A percentile compares a stretch with the other conserved stretches of the same genome.
Evolutionary conservation across 2,113 vertebrate species (phyloP).

Genomic region (Myrmecophaga tridactyla): DNA sequence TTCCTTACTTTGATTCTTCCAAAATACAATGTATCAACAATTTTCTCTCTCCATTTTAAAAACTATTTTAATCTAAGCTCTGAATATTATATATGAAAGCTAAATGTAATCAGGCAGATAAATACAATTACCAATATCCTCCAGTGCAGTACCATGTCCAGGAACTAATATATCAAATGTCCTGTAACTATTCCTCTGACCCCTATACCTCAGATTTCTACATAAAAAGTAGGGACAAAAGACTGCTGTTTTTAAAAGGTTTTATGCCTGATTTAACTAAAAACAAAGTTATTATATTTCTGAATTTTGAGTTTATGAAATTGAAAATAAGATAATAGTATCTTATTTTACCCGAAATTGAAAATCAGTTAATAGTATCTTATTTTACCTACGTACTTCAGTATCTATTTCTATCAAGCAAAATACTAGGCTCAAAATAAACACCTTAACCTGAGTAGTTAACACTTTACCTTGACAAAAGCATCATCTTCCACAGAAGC

Average conservation of each 20-base stretch:
- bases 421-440: background rate
- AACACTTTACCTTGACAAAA: constrained; percentile 90
- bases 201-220: background rate
- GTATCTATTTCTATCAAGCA: background rate
- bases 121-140: background rate
- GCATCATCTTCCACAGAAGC: constrained; percentile 90
- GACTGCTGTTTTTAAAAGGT: background rate
- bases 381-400: constrained; percentile 20
- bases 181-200: background rate
- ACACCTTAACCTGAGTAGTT: constrained; percentile 42
- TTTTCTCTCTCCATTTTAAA: constrained; percentile 33
- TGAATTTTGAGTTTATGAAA: background rate
- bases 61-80: background rate
- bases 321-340: background rate
- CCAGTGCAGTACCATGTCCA: background rate
- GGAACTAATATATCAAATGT: background rate
- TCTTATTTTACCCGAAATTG: background rate
- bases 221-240: background rate
- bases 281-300: background rate
- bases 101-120: constrained; percentile 18
- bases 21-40: background rate
- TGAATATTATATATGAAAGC: background rate
- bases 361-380: background rate
- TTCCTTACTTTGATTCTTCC: constrained; percentile 24
- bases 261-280: constrained; percentile 27